These are phyloP conservation scores for Drosophila ustulata DNA, from an alignment of 2,888 invertebrate genomes.

Conservation along the genomic window DNA sequence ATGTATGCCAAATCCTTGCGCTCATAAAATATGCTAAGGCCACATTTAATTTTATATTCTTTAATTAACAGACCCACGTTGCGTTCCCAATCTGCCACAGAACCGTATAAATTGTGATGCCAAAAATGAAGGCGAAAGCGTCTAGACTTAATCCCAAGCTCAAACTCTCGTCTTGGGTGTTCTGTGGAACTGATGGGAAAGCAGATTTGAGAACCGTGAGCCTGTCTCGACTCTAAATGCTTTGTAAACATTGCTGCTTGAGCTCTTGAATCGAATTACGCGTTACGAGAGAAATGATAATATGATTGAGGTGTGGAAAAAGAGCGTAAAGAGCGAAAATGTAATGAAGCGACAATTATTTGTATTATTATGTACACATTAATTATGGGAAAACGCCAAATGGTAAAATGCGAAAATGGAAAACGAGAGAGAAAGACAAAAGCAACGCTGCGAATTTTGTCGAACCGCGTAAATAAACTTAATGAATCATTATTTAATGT, in stretches of 20 bases:
- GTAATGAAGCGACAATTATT: conserved; percentile 57
- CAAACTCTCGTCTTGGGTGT: not conserved
- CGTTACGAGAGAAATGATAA: not conserved
- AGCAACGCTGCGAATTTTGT: conserved; percentile 36
- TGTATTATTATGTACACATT: conserved; percentile 58
- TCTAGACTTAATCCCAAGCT: not conserved
- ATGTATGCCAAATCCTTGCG: conserved; percentile 54
- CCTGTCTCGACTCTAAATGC: conserved; percentile 34
- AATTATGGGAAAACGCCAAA: conserved; percentile 49
- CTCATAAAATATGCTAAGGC: conserved; percentile 77
- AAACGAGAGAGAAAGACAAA: not conserved
- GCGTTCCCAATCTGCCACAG: not conserved
- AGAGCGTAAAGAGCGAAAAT: conserved; percentile 36
- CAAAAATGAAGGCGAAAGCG: not conserved
- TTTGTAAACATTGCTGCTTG: conserved; percentile 41
- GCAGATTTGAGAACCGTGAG: not conserved
- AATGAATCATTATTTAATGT: conserved; percentile 60
- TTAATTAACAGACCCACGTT: conserved; percentile 20
- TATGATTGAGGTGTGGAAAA: conserved; percentile 23
- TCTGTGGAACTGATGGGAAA: not conserved
- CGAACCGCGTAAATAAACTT: conserved; percentile 56
- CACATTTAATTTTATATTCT: conserved; percentile 70
- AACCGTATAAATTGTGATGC: not conserved
- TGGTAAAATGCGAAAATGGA: not conserved
- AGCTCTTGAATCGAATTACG: conserved; percentile 30